Evolutionary conservation across 2,113 vertebrate species (phyloP).

Genomic region (Thalassarche chlororhynchos): DNA sequence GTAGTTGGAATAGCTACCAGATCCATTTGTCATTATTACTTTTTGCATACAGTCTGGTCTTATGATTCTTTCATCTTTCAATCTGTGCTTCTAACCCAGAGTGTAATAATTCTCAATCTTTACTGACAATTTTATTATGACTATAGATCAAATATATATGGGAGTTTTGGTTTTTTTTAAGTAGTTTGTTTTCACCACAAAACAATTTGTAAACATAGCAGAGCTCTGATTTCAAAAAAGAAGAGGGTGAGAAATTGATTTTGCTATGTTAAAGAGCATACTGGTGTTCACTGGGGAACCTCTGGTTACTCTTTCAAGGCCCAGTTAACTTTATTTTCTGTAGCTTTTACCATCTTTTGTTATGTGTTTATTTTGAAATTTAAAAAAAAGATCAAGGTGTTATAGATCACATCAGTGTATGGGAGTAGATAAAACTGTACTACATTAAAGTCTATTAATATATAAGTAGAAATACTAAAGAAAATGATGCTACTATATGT

Average conservation of each 20-base stretch:
- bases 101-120: not conserved
- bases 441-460: not conserved
- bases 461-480: not conserved
- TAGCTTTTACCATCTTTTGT: not conserved
- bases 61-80: not conserved
- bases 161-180: not conserved
- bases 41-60: not conserved
- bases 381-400: not conserved
- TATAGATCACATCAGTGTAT: not conserved
- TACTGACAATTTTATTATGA: not conserved
- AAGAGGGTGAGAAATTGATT: not conserved
- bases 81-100: not conserved
- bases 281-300: not conserved
- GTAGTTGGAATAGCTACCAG: not conserved
- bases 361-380: not conserved
- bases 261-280: not conserved
- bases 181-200: not conserved
- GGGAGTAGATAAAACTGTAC: not conserved
- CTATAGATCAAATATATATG: not conserved
- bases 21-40: not conserved
- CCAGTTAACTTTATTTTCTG: slow-evolving; percentile 1
- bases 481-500: not conserved
- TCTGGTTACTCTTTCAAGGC: not conserved
- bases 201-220: slow-evolving; percentile 12
- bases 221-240: not conserved